Evolutionary conservation across 1,140 invertebrate species (phyloP), one percentile per base, ranked within the genome.

Genomic region (Eupristina koningsbergeri): DNA sequence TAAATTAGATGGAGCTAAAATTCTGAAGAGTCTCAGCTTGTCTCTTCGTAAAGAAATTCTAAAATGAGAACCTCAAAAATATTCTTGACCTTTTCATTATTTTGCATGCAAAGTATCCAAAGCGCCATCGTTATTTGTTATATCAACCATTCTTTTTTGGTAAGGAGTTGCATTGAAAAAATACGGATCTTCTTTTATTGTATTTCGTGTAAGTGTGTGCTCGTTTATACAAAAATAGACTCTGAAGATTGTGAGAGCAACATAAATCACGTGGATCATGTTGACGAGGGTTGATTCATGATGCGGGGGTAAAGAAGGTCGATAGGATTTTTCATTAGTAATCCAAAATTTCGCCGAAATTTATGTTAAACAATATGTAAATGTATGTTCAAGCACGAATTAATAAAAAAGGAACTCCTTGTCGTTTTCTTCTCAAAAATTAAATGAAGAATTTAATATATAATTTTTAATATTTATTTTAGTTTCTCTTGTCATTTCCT

Each of bases 31-130:
- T 22, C n/a, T 0, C 0, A 67, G 8, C n/a, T 9, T 17, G 19
- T 69, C 19, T 15, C 5, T 39, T 36, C 19, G 19, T 19, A 76
- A 76, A 82, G 9, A 61, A 79, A 39, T 34, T 53, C 64, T 45
- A 75, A 64, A 75, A 76, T 73, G 47, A 75, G 58, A 86, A 90
- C 87, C 89, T 88, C 87, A 75, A 79, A 76, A 87, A 87, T 88
- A 91, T 90, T 91, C 90, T 91, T 91, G 91, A 91, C 91, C 91
- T 92, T 92, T 91, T 88, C 86, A 83, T 79, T 86, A 83, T 45
- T n/a, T 82, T 86, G 85, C 41, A 61, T 41, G 78, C 17, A n/a
- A n/a, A n/a, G n/a, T n/a, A 39, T 90, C 89, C 88, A 3, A n/a
- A n/a, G n/a, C 91, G 84, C 84, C 88, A 86, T 87, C 87, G 88